These are phyloP conservation scores for Limnodromus scolopaceus DNA, from an alignment of 2,797 vertebrate genomes.

Conservation along the genomic window DNA sequence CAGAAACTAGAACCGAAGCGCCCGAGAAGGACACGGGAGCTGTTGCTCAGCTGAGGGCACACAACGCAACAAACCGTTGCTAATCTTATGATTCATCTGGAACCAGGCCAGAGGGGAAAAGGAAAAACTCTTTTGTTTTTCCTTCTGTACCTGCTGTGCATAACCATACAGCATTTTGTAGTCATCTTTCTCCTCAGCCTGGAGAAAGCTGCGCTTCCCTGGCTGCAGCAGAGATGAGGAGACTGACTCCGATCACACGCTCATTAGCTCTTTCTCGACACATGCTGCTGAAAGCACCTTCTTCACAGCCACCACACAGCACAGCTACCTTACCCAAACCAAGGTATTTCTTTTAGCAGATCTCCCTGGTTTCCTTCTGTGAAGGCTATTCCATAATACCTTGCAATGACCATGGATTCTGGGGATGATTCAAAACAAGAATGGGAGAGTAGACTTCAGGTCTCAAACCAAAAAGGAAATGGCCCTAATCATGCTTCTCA, in stretches of 20 bases:
- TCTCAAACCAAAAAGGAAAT: background rate
- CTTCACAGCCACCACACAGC: background rate
- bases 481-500: background rate
- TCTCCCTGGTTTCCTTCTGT: background rate
- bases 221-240: background rate
- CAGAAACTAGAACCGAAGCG: background rate
- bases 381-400: background rate
- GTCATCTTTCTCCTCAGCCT: background rate
- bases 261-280: accelerated
- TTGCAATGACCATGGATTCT: too few species aligned
- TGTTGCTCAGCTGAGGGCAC: background rate
- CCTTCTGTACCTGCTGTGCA: background rate
- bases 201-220: background rate
- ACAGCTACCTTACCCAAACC: background rate
- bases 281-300: accelerated
- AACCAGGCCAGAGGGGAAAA: background rate
- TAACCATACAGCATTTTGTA: background rate
- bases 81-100: background rate
- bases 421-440: background rate
- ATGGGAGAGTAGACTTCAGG: background rate
- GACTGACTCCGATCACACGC: background rate
- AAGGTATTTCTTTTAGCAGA: background rate
- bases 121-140: background rate
- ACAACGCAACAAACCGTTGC: background rate
- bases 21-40: background rate